Percentiles rank a stretch among this genome's conserved stretches.
phyloP scores from a whole-genome alignment of 2,797 vertebrate species.

The Labeo calbasu region DNA sequence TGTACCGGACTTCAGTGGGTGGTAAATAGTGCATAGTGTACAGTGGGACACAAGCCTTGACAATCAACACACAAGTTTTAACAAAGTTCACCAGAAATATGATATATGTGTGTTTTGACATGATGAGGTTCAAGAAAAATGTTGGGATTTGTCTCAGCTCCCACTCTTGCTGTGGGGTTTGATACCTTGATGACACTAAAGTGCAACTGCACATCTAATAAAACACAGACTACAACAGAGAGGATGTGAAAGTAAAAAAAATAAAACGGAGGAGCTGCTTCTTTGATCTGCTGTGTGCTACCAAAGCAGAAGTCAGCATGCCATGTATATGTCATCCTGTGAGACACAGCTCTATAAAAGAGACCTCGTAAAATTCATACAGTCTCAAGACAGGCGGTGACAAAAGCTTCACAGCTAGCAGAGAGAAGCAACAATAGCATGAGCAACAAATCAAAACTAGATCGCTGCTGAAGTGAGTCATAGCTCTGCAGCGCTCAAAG shows the following conservation, averaged over 20 bases:
- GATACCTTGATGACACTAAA: conserved; percentile 26
- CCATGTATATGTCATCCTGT: conserved; percentile 35
- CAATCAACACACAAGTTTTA: not conserved
- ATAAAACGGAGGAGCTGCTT: conserved; percentile 22
- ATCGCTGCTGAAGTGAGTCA: not conserved
- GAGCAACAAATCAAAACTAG: conserved; percentile 21
- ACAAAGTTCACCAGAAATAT: not conserved
- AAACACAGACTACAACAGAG: conserved; percentile 45
- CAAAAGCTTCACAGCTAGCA: conserved; percentile 25
- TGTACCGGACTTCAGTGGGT: not conserved
- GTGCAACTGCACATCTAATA: conserved; percentile 42
- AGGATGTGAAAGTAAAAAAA: conserved; percentile 54
- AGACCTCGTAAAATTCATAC: conserved; percentile 26
- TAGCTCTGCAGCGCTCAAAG: not conserved
- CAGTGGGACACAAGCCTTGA: not conserved
- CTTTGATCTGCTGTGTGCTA: conserved; percentile 52
- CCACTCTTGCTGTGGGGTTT: conserved; percentile 2
- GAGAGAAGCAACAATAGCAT: conserved; percentile 34
- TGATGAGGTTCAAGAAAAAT: conserved; percentile 6
- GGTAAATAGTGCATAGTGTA: not conserved
- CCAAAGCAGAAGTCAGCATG: conserved; percentile 27
- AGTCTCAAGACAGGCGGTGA: conserved; percentile 18
- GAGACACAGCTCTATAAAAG: conserved; percentile 33
- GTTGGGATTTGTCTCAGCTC: conserved; percentile 5
- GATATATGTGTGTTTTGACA: conserved; percentile 6